phyloP scores from a whole-genome alignment of 1,140 invertebrate genomes.

The Drosophila pseudoobscura region DNA sequence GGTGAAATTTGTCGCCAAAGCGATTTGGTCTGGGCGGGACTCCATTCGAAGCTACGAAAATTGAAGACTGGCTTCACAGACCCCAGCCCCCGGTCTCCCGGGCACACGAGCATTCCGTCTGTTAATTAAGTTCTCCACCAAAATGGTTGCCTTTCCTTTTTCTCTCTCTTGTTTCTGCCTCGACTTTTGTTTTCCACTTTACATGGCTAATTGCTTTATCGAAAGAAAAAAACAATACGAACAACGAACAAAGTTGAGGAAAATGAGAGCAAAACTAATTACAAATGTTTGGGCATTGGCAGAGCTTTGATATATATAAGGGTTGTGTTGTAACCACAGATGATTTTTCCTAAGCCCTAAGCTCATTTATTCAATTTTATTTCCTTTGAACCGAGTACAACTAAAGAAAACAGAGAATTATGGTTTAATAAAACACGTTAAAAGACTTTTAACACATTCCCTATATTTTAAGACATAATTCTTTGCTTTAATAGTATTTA shows the following conservation, averaged over 20 bases:
- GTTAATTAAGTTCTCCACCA: slow-evolving; percentile 56
- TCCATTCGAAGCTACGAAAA: slow-evolving; percentile 31
- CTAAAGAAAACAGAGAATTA: no score
- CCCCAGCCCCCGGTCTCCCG: not conserved
- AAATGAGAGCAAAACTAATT: slow-evolving; percentile 72
- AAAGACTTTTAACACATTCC: no score
- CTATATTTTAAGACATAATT: no score
- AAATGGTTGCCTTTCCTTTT: slow-evolving; percentile 54
- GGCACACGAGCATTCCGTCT: slow-evolving; percentile 8
- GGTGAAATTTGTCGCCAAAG: slow-evolving; percentile 58
- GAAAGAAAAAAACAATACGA: slow-evolving; percentile 22
- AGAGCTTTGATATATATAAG: not conserved
- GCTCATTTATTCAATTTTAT: no score
- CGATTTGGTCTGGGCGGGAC: slow-evolving; percentile 2
- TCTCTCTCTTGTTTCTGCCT: slow-evolving; percentile 20
- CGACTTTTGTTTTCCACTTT: slow-evolving; percentile 64
- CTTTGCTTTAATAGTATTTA: no score
- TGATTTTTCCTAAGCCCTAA: no score
- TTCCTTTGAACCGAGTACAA: no score
- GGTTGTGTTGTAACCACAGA: no score
- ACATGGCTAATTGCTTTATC: slow-evolving; percentile 56
- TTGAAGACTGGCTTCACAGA: slow-evolving; percentile 17
- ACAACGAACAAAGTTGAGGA: slow-evolving; percentile 29
- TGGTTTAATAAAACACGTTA: no score
- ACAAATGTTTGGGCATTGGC: slow-evolving; percentile 38